Evolutionary conservation across 2,888 invertebrate genomes (phyloP), one percentile per base, ranked within the genome.

Genomic region (Chesias legatella): DNA sequence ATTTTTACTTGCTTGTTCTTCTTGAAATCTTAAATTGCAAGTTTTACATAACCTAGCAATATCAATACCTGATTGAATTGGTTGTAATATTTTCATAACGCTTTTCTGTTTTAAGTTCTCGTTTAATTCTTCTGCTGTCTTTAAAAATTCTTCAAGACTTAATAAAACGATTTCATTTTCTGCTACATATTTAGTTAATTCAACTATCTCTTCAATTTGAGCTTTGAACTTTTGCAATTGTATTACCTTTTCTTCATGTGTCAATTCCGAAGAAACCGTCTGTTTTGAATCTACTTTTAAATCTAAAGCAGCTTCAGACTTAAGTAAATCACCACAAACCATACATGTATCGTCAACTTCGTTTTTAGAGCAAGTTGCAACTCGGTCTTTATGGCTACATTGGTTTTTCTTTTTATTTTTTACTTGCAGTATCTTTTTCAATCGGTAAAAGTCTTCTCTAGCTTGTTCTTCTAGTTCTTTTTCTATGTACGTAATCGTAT

Each of bases 391-490:
- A 7, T 43, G 33, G 6, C 8, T n/a, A 13, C 25, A 32, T 20
- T 7, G 29, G 1, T 44, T 24, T 6, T 39, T 31, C 6, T 40
- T 40, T 34, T 38, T 61, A 8, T 46, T 51, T 43, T 66, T 67
- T 3, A 58, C 46, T 21, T 60, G 49, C 10, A 64, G 32, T 3
- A 70, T 54, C 35, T 60, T 66, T 51, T 70, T 71, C 0, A 68
- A 27, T 51, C 71, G 57, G 29, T 54, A 71, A 21, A 66, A 67
- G 5, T 72, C 64, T 27, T 73, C 69, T 51, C 73, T 61, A 0
- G 51, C 64, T 3, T 50, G 30, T 39, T 73, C 73, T 41, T 72
- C 68, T 9, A 74, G 22, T 43, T 64, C 62, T 7, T 48, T 40
- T 6, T 51, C 25, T 24, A 73, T 71, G 23, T 73, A 73, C 4